Conservation (phyloP, 2,113 vertebrate species). For the Ivindomyrus marchei region DNA sequence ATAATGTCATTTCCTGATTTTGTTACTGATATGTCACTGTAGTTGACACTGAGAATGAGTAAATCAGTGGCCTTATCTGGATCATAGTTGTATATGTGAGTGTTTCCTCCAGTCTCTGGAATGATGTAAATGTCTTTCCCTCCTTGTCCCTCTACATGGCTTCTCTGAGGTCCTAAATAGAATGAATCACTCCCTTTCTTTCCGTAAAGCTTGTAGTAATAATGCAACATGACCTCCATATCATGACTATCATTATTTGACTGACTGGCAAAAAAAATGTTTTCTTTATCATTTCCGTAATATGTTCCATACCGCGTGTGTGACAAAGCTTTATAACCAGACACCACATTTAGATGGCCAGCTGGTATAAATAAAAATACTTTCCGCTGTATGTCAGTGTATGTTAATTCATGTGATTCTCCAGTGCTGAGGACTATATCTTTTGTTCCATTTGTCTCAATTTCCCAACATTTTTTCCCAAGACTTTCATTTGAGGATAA, state of each 20-base stretch:
- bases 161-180: background rate
- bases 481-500: background rate
- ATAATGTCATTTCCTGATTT: conserved; percentile 31
- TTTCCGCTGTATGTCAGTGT: background rate
- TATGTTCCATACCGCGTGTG: background rate
- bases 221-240: background rate
- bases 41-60: conserved; percentile 34
- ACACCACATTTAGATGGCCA: background rate
- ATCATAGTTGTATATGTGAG: background rate
- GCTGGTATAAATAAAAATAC: background rate
- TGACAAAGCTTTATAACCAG: background rate
- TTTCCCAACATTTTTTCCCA: background rate
- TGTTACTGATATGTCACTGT: conserved; percentile 35
- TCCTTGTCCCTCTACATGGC: background rate
- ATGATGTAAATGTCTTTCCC: background rate
- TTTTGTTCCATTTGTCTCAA: background rate
- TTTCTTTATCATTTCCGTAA: background rate
- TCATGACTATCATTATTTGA: background rate
- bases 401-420: background rate
- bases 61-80: background rate
- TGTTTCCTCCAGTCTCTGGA: background rate
- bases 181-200: background rate
- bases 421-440: background rate
- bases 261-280: background rate
- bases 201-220: background rate